Percentiles rank a stretch among this genome's conserved stretches.
Evolutionary conservation across 64 coral and sea anemone genomes (phyloP).

Genomic region (Trachythela sp.): DNA sequence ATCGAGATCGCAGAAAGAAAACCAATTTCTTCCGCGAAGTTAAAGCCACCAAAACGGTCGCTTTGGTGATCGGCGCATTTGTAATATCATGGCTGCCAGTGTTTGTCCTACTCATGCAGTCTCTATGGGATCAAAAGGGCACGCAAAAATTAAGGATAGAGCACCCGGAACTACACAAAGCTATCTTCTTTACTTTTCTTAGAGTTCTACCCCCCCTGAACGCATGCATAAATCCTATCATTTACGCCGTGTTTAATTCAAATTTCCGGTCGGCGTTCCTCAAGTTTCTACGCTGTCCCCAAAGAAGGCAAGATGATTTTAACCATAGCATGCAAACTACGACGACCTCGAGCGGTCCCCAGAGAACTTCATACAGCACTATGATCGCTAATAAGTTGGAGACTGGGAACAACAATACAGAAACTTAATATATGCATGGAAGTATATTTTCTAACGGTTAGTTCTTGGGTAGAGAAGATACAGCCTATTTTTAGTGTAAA

Average conservation of each 20-base stretch:
- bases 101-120: slow-evolving; percentile 47
- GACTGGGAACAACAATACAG: no score
- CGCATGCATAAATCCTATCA: slow-evolving; percentile 76
- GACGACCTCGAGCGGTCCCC: no score
- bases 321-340: not conserved
- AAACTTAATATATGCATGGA: no score
- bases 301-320: not conserved
- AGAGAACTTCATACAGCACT: no score
- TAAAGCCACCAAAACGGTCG: slow-evolving; percentile 80
- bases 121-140: slow-evolving; percentile 35
- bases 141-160: not conserved
- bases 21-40: slow-evolving; percentile 66
- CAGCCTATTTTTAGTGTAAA: no score
- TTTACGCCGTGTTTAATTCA: slow-evolving; percentile 76
- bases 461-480: no score
- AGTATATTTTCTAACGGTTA: no score
- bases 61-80: slow-evolving; percentile 74
- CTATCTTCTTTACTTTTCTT: slow-evolving; percentile 44
- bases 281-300: not conserved
- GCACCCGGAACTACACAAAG: not conserved
- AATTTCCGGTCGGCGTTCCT: slow-evolving; percentile 61
- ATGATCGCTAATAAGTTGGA: no score
- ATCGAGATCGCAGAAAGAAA: slow-evolving; percentile 32
- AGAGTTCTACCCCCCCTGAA: slow-evolving; percentile 67
- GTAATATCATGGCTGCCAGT: slow-evolving; percentile 85